Base-by-base conservation (phyloP, 2,888 invertebrate genomes). In the Drosophila glabriapex region DNA sequence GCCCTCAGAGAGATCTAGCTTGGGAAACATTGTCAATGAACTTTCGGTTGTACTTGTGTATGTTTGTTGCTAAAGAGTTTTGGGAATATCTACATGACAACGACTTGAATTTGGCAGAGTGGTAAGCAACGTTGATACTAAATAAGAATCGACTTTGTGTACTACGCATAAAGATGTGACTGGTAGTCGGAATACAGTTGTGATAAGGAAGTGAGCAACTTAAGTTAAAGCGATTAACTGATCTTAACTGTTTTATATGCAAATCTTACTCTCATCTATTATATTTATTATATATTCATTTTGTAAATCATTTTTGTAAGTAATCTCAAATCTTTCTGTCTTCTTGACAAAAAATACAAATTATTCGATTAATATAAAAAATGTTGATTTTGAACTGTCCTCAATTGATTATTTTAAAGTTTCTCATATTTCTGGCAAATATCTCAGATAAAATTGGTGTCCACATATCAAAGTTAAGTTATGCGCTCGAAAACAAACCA, bases 1-100 rank as follows among this genome's bases (percentile, higher is more conserved):
- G 72, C 71, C 83, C 75, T 84, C 68, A 56, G 82, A 80, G 83
- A 85, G 77, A 82, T 87, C 64, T 70, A 59, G 65, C 85, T 74
- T 58, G 67, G 60, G 41, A 65, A 80, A 79, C 83, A 78, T 85
- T 85, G 85, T 85, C 85, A 89, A 79, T 85, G 85, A 89, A 85
- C 85, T 84, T 89, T 83, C 56, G 9, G 9, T 28, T 41, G 29
- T 54, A 37, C 29, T n/a, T 68, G 49, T 55, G 67, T 39, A 25
- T 25, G 25, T 37, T 43, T 49, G 60, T 63, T 73, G 66, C 55
- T 50, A 39, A 65, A 59, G 74, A 73, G 65, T 66, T 76, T 62
- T 50, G 76, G 80, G 68, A 78, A 76, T 80, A 60, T 33, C 37
- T 65, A 61, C 25, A 63, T 56, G 60, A 54, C 67, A 60, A 39